phyloP scores from a whole-genome alignment of 2,888 invertebrate species.

The Platynereis dumerilii region DNA sequence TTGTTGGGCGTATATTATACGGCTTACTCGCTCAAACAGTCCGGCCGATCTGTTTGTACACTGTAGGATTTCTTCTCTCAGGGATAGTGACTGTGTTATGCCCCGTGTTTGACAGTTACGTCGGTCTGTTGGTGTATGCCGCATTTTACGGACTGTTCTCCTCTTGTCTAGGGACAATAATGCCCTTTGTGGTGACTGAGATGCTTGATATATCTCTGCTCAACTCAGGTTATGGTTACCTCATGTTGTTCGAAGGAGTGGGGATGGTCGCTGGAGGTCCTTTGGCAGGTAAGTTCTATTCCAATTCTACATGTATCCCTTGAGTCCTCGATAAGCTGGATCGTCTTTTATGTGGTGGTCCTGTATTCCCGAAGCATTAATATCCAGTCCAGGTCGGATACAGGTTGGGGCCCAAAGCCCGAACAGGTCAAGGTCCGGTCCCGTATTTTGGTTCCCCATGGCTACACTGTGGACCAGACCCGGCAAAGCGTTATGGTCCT shows the following conservation, averaged over 20 bases:
- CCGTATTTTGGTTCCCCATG: too few relatives aligned
- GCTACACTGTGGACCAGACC: too few relatives aligned
- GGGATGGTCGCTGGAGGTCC: conserved; percentile 45
- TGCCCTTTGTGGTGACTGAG: conserved; percentile 39
- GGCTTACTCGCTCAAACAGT: conserved; percentile 37
- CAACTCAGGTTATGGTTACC: conserved; percentile 43
- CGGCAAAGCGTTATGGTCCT: too few relatives aligned
- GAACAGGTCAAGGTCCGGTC: too few relatives aligned
- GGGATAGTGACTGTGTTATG: conserved; percentile 38
- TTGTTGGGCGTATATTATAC: conserved; percentile 41
- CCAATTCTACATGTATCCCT: too few relatives aligned
- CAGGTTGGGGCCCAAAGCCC: too few relatives aligned
- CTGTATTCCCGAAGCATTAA: too few relatives aligned
- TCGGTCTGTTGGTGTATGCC: conserved; percentile 34
- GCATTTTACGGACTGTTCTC: conserved; percentile 42
- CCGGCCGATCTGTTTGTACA: conserved; percentile 37
- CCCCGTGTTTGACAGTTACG: conserved; percentile 33
- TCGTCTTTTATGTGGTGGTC: too few relatives aligned
- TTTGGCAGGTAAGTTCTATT: conserved; percentile 42
- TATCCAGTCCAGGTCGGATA: too few relatives aligned
- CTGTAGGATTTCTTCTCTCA: conserved; percentile 34
- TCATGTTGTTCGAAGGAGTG: conserved; percentile 41
- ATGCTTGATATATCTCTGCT: conserved; percentile 40
- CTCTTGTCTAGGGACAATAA: conserved; percentile 41
- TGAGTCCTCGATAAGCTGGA: too few relatives aligned